Conservation (phyloP, 2,113 vertebrate species). For the Trogon melanurus region DNA sequence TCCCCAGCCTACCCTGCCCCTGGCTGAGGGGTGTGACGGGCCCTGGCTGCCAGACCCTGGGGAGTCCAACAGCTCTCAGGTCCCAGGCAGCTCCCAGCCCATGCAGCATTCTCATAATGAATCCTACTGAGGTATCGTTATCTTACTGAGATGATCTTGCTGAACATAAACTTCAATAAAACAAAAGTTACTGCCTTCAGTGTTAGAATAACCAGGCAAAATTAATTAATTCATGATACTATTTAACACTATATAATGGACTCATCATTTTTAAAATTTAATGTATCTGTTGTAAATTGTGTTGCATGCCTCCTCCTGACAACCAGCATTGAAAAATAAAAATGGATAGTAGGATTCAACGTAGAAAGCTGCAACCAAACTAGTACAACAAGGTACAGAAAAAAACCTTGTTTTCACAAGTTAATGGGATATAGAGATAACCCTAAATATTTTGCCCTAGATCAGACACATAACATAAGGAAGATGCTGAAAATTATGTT, state of each 20-base stretch:
- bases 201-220: background rate
- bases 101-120: background rate
- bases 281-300: background rate
- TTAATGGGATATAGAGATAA: background rate
- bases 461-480: background rate
- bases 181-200: background rate
- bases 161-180: background rate
- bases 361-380: background rate
- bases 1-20: background rate
- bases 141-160: background rate
- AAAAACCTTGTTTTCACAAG: background rate
- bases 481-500: background rate
- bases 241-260: background rate
- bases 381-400: background rate
- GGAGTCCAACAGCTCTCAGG: rapidly evolving
- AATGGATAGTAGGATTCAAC: background rate
- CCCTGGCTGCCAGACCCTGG: background rate
- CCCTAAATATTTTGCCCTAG: background rate
- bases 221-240: background rate
- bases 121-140: background rate
- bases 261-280: background rate
- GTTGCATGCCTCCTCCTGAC: background rate
- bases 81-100: rapidly evolving
- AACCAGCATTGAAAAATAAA: background rate
- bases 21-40: background rate